phyloP scores from a whole-genome alignment of 2,113 vertebrate species.

The Aspidoscelis tigris region DNA sequence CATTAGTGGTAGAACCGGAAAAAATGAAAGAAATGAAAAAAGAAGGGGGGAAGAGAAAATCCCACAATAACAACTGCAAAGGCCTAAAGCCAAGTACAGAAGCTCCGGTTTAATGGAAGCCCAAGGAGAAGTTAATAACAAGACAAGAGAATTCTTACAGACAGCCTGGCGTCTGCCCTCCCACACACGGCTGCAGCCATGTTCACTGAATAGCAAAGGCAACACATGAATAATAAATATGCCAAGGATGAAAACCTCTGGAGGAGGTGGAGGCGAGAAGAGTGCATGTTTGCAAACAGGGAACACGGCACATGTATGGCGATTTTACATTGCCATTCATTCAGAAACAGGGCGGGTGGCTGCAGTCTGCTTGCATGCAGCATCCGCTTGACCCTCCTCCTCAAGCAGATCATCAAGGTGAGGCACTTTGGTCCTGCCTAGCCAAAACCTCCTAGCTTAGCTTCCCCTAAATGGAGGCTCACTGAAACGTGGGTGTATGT shows the following conservation, averaged over 20 bases:
- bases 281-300: conserved; percentile 4
- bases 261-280: neutral
- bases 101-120: conserved; percentile 68
- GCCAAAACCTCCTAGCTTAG: no score
- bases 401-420: neutral
- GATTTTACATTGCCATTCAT: neutral
- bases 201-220: conserved; percentile 36
- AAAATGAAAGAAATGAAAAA: conserved; percentile 16
- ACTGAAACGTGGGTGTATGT: neutral
- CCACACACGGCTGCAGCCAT: conserved; percentile 65
- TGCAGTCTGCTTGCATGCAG: no score
- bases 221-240: conserved; percentile 25
- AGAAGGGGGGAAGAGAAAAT: neutral
- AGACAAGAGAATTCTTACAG: conserved; percentile 66
- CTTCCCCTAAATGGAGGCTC: neutral
- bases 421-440: no score
- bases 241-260: conserved; percentile 4
- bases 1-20: conserved; percentile 59
- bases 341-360: no score
- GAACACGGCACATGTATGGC: neutral
- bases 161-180: conserved; percentile 74
- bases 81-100: conserved; percentile 70
- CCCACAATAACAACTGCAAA: conserved; percentile 39
- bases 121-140: conserved; percentile 76
- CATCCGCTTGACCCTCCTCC: neutral